Evolutionary conservation across 2,113 vertebrate species (phyloP).

Genomic region (Nematolebias whitei): DNA sequence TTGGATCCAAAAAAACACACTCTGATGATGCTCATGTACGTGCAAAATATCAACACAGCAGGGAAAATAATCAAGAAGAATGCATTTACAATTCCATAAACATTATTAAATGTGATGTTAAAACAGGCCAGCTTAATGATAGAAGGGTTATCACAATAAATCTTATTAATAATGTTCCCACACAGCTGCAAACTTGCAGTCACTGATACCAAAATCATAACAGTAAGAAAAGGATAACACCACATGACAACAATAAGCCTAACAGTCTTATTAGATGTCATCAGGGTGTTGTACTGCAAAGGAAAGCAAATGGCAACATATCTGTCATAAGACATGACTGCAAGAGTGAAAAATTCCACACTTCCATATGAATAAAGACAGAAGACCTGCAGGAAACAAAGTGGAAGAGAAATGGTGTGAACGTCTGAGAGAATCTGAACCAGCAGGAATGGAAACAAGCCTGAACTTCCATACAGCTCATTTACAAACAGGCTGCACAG

Average conservation of each 20-base stretch:
- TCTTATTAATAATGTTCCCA: slow-evolving; percentile 32
- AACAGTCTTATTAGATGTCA: slow-evolving; percentile 30
- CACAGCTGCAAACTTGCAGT: slow-evolving; percentile 4
- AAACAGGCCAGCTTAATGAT: slow-evolving; percentile 61
- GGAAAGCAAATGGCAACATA: slow-evolving; percentile 74
- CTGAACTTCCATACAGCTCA: slow-evolving; percentile 42
- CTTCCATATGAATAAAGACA: background rate
- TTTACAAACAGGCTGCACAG: slow-evolving; percentile 63
- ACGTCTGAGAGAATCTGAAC: slow-evolving; percentile 6
- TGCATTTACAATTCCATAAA: slow-evolving; percentile 32
- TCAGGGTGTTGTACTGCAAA: slow-evolving; percentile 62
- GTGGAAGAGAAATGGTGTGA: background rate
- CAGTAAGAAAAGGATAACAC: background rate
- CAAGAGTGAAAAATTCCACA: slow-evolving; percentile 31
- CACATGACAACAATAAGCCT: background rate
- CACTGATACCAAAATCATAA: background rate
- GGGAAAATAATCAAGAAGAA: background rate
- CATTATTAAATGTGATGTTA: slow-evolving; percentile 49
- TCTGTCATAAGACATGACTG: slow-evolving; percentile 74
- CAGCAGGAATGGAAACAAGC: slow-evolving; percentile 26
- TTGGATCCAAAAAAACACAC: slow-evolving; percentile 36
- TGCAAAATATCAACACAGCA: slow-evolving; percentile 32
- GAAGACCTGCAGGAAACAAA: slow-evolving; percentile 29
- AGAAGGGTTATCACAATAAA: slow-evolving; percentile 62
- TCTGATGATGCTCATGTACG: slow-evolving; percentile 19